Evolutionary conservation across 2,888 invertebrate species (phyloP).

Genomic region (Linnaemya tessellans): DNA sequence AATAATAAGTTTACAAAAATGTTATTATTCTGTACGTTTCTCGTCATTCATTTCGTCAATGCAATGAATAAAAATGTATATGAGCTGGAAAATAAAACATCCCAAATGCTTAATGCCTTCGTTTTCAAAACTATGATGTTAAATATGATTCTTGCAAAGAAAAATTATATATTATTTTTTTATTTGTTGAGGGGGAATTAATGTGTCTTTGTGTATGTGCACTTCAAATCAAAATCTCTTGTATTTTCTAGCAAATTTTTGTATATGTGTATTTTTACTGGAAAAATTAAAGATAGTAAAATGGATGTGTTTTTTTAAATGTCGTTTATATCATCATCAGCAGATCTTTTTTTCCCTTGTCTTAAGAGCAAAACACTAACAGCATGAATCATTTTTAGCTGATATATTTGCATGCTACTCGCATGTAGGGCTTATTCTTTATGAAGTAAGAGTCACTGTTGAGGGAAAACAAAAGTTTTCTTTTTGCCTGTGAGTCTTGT

Average conservation of each 20-base stretch:
- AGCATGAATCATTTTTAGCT: not conserved
- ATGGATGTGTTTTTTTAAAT: not conserved
- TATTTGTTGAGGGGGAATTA: constrained; percentile 15
- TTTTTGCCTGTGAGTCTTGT: not conserved
- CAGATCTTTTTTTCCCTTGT: too few species aligned
- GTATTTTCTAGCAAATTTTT: not conserved
- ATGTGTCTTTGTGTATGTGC: not conserved
- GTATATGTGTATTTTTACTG: not conserved
- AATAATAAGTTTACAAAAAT: not conserved
- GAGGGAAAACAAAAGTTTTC: constrained; percentile 19
- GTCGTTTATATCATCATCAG: not conserved
- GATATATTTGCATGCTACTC: not conserved
- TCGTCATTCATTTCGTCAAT: not conserved
- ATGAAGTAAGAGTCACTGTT: constrained; percentile 11
- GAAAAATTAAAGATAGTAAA: not conserved
- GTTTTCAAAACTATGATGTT: not conserved
- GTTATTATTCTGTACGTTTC: not conserved
- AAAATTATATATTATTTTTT: constrained; percentile 2
- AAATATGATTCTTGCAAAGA: constrained; percentile 6
- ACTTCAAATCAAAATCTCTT: not conserved
- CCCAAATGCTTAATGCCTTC: constrained; percentile 13
- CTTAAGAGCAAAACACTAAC: not conserved
- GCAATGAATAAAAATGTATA: not conserved
- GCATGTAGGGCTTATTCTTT: not conserved
- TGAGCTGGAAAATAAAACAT: constrained; percentile 3